A percentile compares a stretch with the other conserved stretches of the same genome.
Evolutionary conservation across 1,140 invertebrate genomes (phyloP).

Genomic region (Euglossa dilemma): DNA sequence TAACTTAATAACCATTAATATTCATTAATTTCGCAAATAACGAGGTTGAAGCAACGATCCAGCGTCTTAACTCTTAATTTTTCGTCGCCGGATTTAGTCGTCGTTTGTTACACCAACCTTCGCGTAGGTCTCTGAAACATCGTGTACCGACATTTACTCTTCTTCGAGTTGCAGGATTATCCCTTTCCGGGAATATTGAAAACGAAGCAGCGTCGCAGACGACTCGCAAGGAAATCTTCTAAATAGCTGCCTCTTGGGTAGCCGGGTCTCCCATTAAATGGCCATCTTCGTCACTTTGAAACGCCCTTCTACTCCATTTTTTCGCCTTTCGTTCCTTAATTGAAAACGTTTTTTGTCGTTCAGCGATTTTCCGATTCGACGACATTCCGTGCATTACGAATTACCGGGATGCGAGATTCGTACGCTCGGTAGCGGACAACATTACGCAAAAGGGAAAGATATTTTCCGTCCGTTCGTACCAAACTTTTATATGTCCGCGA

Average conservation of each 20-base stretch:
- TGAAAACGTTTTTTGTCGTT: not conserved
- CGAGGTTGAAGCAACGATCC: too few species aligned
- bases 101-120: slow-evolving; percentile 11
- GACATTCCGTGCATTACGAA: not conserved
- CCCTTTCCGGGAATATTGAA: not conserved
- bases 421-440: not conserved
- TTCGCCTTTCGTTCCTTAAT: not conserved
- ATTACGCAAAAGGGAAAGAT: not conserved
- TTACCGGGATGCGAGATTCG: too few species aligned
- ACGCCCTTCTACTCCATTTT: not conserved
- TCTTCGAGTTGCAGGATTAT: not conserved
- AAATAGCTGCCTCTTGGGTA: slow-evolving; percentile 16
- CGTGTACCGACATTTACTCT: slow-evolving; percentile 38
- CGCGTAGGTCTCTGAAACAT: slow-evolving; percentile 23
- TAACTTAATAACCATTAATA: too few species aligned
- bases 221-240: slow-evolving; percentile 8
- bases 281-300: not conserved
- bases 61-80: slow-evolving; percentile 9
- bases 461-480: not conserved
- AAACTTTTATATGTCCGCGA: slow-evolving; percentile 2
- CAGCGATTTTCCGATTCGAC: not conserved
- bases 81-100: slow-evolving; percentile 16
- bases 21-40: too few species aligned
- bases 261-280: not conserved
- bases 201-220: not conserved